Base-by-base conservation (phyloP, 2,888 invertebrate genomes). In the Hyles lineata region DNA sequence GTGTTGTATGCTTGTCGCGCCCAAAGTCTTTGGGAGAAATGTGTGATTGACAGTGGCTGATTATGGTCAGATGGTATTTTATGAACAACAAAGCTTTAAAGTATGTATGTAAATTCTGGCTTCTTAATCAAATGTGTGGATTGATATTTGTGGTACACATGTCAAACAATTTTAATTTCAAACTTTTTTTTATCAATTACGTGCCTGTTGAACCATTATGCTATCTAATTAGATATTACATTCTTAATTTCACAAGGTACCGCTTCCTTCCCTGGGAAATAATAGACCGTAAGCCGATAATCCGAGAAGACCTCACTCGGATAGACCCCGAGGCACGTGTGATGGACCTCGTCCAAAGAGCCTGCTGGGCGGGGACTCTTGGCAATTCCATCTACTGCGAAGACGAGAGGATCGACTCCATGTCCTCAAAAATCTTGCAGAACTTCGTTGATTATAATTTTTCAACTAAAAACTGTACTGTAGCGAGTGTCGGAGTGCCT, bases 311-410 rank as follows among this genome's bases (percentile, higher is more conserved):
- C 70, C 77, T 92, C 0, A 73, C 77, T 9, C 82, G 89, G 9
- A 78, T 90, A 0, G 72, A 77, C 3, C 89, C 89, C 0, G 84
- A 88, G 58, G 86, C 88, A 59, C 85, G 89, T 0, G 87, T 87
- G 0, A 74, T 94, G 60, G 94, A 94, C 74, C 76, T 92, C 25
- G 80, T 90, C 0, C 93, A 93, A 73, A 82, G 77, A 23, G 93
- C 93, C 0, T 84, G 87, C 58, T 94, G 90, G 87, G 78, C 81
- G 0, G 93, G 93, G 0, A 86, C 89, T 0, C 85, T 92, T 0
- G 71, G 81, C 15, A 91, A 93, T 78, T 92, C 94, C 0, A 77
- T 89, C 55, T 93, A 85, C 79, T 93, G 94, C 73, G 82, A 81
- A 2, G 78, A 85, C 55, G 82, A 78, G 0, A 79, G 91, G 59